phyloP scores from a whole-genome alignment of 1,140 invertebrate species.

The Euborellia annulipes region DNA sequence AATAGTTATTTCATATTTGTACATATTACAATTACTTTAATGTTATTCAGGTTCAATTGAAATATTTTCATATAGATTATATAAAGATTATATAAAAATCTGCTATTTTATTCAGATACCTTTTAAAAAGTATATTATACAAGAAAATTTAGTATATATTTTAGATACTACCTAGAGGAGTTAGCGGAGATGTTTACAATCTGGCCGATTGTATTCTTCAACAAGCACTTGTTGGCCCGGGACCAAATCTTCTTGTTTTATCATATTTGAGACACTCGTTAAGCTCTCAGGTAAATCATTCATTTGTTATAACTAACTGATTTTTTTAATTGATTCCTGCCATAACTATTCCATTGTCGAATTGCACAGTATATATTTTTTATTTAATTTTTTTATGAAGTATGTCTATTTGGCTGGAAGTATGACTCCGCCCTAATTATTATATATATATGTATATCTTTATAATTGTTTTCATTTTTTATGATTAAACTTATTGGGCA shows the following conservation, averaged over 20 bases:
- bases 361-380: neutral
- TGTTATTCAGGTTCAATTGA: too few relatives aligned
- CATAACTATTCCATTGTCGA: slow-evolving; percentile 2
- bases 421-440: too few relatives aligned
- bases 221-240: slow-evolving; percentile 80
- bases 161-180: slow-evolving; percentile 60
- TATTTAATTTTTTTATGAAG: slow-evolving; percentile 2
- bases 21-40: too few relatives aligned
- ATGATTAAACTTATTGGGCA: too few relatives aligned
- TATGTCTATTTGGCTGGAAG: too few relatives aligned
- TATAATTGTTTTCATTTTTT: too few relatives aligned
- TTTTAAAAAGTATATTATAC: slow-evolving; percentile 2
- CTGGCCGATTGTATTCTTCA: slow-evolving; percentile 83
- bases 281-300: slow-evolving; percentile 47
- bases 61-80: slow-evolving; percentile 3
- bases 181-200: slow-evolving; percentile 82
- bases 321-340: too few relatives aligned
- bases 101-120: slow-evolving; percentile 7
- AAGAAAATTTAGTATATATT: slow-evolving; percentile 9
- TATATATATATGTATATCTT: too few relatives aligned
- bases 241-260: slow-evolving; percentile 76
- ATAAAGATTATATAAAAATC: neutral
- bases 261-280: slow-evolving; percentile 86
- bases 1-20: too few relatives aligned
- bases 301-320: too few relatives aligned